phyloP scores from a whole-genome alignment of 2,113 vertebrate species.

The Lophochroa leadbeateri region DNA sequence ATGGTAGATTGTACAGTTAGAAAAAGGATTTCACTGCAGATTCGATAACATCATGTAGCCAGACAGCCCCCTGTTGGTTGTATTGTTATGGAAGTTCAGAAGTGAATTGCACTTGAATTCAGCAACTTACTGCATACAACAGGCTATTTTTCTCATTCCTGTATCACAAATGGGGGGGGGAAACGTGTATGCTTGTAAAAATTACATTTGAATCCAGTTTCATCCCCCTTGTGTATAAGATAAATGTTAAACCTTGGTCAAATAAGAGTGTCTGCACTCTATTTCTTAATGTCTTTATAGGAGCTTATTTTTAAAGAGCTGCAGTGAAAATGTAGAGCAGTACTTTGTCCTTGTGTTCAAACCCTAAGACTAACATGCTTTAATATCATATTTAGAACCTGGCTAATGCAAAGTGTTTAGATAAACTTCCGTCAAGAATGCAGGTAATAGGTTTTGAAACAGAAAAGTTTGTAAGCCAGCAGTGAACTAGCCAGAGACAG shows the following conservation, averaged over 20 bases:
- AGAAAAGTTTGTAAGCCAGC: background rate
- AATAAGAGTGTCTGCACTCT: background rate
- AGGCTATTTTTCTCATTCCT: background rate
- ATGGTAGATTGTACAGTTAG: background rate
- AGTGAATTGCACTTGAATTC: background rate
- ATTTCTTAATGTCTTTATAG: background rate
- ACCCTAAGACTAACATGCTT: background rate
- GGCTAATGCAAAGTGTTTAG: background rate
- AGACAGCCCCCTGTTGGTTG: constrained; percentile 69
- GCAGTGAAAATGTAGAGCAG: background rate
- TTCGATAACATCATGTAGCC: background rate
- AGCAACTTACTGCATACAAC: background rate
- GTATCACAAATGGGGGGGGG: background rate
- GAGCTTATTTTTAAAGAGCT: background rate
- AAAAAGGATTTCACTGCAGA: background rate
- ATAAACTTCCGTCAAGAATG: background rate
- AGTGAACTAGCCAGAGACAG: background rate
- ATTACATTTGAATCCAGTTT: background rate
- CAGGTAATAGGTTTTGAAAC: background rate
- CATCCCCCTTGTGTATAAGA: background rate
- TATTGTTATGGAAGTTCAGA: background rate
- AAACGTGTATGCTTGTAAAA: background rate
- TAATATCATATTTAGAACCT: background rate
- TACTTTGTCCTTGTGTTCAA: background rate
- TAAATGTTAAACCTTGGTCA: background rate